phyloP scores from a whole-genome alignment of 2,113 vertebrate species.

The Clupea harengus region DNA sequence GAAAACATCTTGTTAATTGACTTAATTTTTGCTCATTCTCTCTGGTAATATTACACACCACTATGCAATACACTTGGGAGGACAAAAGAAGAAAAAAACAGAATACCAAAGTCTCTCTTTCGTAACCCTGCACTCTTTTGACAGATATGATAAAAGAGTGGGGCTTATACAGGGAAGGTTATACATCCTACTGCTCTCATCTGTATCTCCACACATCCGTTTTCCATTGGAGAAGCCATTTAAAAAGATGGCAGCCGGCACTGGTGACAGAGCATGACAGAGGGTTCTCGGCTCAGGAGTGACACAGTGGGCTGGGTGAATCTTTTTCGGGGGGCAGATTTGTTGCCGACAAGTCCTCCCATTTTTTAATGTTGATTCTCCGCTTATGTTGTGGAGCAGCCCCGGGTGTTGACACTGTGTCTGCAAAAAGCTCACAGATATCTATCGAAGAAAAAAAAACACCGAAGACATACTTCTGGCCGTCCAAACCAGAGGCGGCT shows the following conservation, averaged over 20 bases:
- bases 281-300: not conserved
- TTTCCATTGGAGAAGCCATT: constrained; percentile 35
- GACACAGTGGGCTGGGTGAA: not conserved
- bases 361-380: not conserved
- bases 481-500: not conserved
- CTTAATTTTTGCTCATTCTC: too few relatives aligned
- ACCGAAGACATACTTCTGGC: not conserved
- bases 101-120: not conserved
- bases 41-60: too few relatives aligned
- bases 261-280: constrained; percentile 15
- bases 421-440: not conserved
- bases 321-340: not conserved
- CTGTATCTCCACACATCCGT: constrained; percentile 15
- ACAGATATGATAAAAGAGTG: not conserved
- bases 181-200: constrained; percentile 15
- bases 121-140: not conserved
- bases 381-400: not conserved
- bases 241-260: constrained; percentile 19
- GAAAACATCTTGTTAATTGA: too few relatives aligned
- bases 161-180: not conserved
- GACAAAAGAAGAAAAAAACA: not conserved
- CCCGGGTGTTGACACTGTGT: not conserved
- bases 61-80: not conserved
- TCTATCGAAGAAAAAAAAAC: not conserved
- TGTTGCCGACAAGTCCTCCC: not conserved